Evolutionary conservation across 1,140 invertebrate genomes (phyloP), one percentile per base, ranked within the genome.

Genomic region (Hypsibius dujardini): DNA sequence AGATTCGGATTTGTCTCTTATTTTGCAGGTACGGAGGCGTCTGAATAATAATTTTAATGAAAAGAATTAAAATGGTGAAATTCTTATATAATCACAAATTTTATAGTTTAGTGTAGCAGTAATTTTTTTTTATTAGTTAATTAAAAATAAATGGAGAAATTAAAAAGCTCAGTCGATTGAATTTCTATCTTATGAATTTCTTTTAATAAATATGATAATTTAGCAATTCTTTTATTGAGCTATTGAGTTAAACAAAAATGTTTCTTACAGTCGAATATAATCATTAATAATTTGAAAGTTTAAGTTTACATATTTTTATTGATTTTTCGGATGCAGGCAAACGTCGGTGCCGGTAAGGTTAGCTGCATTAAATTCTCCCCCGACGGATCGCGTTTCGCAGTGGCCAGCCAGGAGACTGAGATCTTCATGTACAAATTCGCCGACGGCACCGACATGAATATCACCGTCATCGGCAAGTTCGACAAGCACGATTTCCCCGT

Each of bases 401-500:
- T 67, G 62, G 62, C 62, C 7, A 67, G 62, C 62, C 62, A 67
- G 62, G 62, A 67, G 3, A 3, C 7, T 42, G 62, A 67, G 45
- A 56, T 56, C n/a, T 56, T 7, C 50, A 56, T 56, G 42, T 67
- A 67, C 42, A 67, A 14, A 67, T 67, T 42, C 45, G 3, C 42
- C 62, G 62, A 7, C 7, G 3, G 45, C 12, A 67, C 7, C 7
- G 3, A 7, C 3, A 12, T 42, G 62, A 67, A 3, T 14, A 14
- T 67, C 7, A 14, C 7, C 62, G 42, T 67, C 42, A 3, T 67
- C 12, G 7, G 7, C 7, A 67, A 67, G 42, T 67, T 67, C 62
- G 62, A 67, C 62, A 67, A 67, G 42, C 62, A 67, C 62, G 62
- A 67, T 42, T 67, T 14, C 45, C 62, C 62, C 7, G 7, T 42